These are phyloP conservation scores for Bilobella aurantiaca DNA, from an alignment of 1,140 invertebrate species.

Conservation along the genomic window DNA sequence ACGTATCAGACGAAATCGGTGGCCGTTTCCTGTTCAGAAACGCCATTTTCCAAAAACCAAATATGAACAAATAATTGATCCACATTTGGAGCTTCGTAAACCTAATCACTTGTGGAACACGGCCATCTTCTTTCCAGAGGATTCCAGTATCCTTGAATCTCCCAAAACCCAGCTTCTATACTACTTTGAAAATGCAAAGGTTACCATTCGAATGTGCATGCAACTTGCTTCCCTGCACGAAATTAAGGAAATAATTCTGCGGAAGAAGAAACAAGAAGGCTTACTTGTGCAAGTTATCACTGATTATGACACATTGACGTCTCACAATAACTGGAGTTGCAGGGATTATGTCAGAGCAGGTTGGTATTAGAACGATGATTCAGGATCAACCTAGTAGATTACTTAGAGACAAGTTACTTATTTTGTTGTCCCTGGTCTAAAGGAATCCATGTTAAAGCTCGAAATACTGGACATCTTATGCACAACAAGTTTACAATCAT, in stretches of 20 bases:
- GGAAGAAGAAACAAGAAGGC: constrained; percentile 18
- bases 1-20: too few species aligned
- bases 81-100: constrained; percentile 14
- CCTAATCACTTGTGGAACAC: constrained; percentile 20
- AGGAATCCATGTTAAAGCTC: constrained; percentile 16
- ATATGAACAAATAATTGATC: too few species aligned
- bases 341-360: neutral
- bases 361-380: too few species aligned
- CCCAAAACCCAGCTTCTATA: constrained; percentile 15
- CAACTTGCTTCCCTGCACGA: constrained; percentile 8
- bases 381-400: too few species aligned
- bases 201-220: constrained; percentile 19
- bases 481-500: constrained; percentile 29
- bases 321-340: constrained; percentile 16
- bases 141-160: neutral
- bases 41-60: too few species aligned
- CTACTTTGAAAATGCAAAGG: constrained; percentile 17
- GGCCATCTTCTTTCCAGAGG: constrained; percentile 24
- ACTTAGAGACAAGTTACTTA: too few species aligned
- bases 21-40: too few species aligned
- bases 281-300: constrained; percentile 21
- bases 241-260: constrained; percentile 11
- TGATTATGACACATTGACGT: constrained; percentile 22
- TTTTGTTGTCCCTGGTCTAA: too few species aligned
- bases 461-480: constrained; percentile 17